These are phyloP conservation scores for Pachypanchax playfairii DNA, from an alignment of 2,113 vertebrate genomes.

Conservation along the genomic window DNA sequence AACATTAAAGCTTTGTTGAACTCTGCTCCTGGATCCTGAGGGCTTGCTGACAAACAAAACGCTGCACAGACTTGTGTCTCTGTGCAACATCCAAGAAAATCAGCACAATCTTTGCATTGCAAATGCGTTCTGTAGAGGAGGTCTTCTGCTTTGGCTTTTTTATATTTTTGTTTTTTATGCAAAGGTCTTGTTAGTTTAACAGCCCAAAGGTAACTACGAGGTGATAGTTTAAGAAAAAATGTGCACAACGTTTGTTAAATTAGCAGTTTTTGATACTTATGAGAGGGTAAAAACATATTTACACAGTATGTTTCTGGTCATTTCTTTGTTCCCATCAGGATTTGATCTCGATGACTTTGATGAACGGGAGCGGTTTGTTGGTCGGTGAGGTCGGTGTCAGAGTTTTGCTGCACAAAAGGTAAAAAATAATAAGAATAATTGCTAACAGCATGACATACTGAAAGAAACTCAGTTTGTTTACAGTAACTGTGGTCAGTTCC, in stretches of 20 bases:
- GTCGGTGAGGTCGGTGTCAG: slow-evolving; percentile 68
- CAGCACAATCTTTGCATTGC: slow-evolving; percentile 1
- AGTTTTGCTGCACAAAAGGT: slow-evolving; percentile 74
- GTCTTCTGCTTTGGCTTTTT: background rate
- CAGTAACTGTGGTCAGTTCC: background rate
- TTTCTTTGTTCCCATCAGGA: slow-evolving; percentile 58
- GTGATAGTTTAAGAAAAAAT: slow-evolving; percentile 11
- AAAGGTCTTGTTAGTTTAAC: slow-evolving; percentile 5
- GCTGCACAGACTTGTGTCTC: background rate
- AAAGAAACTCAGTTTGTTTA: too few relatives aligned
- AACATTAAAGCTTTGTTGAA: background rate
- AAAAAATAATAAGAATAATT: background rate
- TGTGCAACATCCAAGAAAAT: slow-evolving; percentile 1
- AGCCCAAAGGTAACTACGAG: slow-evolving; percentile 15
- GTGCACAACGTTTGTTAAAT: slow-evolving; percentile 20
- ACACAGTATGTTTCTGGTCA: slow-evolving; percentile 21
- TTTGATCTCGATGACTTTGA: slow-evolving; percentile 88
- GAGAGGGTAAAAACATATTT: slow-evolving; percentile 46
- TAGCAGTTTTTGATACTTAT: slow-evolving; percentile 4
- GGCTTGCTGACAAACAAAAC: background rate
- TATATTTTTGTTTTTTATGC: slow-evolving; percentile 14
- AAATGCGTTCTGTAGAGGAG: background rate
- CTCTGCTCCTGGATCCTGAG: slow-evolving; percentile 1
- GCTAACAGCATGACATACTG: background rate
- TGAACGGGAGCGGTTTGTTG: slow-evolving; percentile 85